Evolutionary conservation across 2,888 invertebrate genomes (phyloP).

Genomic region (Drosophila emarginata): DNA sequence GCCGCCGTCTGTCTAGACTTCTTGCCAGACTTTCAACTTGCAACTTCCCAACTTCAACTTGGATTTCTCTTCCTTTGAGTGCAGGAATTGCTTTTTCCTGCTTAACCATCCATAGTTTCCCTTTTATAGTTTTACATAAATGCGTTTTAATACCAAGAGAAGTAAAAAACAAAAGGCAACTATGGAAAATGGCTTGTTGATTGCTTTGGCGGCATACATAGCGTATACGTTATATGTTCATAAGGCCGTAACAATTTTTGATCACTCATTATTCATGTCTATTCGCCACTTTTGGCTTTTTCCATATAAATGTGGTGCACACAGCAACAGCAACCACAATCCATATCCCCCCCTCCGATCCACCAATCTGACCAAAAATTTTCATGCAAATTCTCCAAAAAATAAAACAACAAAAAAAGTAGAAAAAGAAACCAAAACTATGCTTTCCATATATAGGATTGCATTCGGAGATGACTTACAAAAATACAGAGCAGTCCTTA

Average conservation of each 20-base stretch:
- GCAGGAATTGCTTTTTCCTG: constrained; percentile 1
- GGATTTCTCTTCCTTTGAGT: constrained; percentile 49
- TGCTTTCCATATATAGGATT: constrained; percentile 16
- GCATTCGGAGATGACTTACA: neutral
- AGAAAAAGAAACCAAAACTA: neutral
- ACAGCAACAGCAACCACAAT: neutral
- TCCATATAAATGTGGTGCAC: constrained; percentile 41
- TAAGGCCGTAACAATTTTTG: constrained; percentile 52
- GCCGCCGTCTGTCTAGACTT: constrained; percentile 66
- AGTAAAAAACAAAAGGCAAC: constrained; percentile 25
- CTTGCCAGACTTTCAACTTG: constrained; percentile 38
- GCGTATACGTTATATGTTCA: constrained; percentile 53
- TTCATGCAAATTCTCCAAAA: constrained; percentile 58
- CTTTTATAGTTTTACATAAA: constrained; percentile 45
- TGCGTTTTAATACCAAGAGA: constrained; percentile 68
- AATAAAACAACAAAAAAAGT: constrained; percentile 9
- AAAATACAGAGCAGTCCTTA: neutral
- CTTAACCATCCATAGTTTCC: constrained; percentile 63
- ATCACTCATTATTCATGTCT: constrained; percentile 75
- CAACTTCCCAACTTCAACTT: constrained; percentile 34
- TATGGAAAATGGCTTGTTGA: constrained; percentile 9
- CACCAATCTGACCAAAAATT: constrained; percentile 47
- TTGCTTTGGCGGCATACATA: constrained; percentile 35
- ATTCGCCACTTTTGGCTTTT: constrained; percentile 50
- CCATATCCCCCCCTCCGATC: neutral